Evolutionary conservation across 2,888 invertebrate genomes (phyloP).

Genomic region (Leucophenga maculata): DNA sequence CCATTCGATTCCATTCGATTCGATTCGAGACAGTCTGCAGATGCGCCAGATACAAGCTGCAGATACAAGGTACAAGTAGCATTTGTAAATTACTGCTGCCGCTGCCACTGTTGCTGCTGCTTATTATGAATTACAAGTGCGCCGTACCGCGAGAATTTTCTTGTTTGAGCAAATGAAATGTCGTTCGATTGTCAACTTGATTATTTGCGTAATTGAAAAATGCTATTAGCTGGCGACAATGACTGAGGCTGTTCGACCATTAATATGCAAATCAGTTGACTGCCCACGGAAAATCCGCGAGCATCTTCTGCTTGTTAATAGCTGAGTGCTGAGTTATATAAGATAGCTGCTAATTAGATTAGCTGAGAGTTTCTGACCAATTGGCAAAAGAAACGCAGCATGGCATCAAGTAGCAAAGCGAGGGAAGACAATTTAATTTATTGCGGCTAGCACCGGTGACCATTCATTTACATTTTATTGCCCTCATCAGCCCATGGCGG

Average conservation of each 20-base stretch:
- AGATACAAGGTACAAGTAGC: constrained; percentile 1
- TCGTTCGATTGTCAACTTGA: constrained; percentile 35
- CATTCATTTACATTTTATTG: constrained; percentile 65
- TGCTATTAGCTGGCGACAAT: constrained; percentile 50
- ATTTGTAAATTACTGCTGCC: too few relatives aligned
- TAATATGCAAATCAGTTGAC: neutral
- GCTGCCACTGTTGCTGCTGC: too few relatives aligned
- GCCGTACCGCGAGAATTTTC: too few relatives aligned
- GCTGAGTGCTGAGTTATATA: constrained; percentile 50
- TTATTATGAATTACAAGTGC: too few relatives aligned
- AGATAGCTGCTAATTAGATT: constrained; percentile 38
- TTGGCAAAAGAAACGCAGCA: constrained; percentile 42
- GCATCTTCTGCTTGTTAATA: too few relatives aligned
- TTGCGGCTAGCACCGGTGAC: constrained; percentile 38
- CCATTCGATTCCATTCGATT: too few relatives aligned
- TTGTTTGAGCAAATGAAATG: constrained; percentile 43
- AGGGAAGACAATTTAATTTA: constrained; percentile 47
- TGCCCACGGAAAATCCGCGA: too few relatives aligned
- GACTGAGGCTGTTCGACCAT: neutral
- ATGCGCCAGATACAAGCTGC: neutral
- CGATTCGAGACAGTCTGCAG: neutral
- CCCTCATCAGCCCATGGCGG: constrained; percentile 22
- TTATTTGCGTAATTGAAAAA: constrained; percentile 60
- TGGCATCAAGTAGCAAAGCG: constrained; percentile 1
- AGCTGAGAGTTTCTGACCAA: constrained; percentile 38